Base-by-base conservation (phyloP, 2,888 invertebrate species). In the Protodeltote pygarga region DNA sequence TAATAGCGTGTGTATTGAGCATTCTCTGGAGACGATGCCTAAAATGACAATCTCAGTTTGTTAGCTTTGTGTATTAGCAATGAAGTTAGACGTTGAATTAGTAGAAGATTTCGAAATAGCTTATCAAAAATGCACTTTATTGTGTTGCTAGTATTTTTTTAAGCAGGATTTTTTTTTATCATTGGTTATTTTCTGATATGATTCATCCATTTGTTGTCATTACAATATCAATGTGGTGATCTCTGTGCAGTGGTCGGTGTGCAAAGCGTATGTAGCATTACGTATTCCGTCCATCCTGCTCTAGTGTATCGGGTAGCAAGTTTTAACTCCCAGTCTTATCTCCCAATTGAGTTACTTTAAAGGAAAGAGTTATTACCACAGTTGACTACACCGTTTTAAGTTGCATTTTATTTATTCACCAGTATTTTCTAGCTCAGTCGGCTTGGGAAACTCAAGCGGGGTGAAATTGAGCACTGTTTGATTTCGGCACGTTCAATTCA, bases 401-500 rank as follows among this genome's bases (percentile, higher is more conserved):
- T 23, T 52, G 58, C 34, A 53, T 55, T 66, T 66, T 57, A 70
- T 71, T 58, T 65, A 49, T 64, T 50, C 41, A 24, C 52, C 64
- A 63, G 50, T 57, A 51, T 52, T 63, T 59, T 41, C 47, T 35
- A 46, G 59, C 38, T 54, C 40, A 31, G 41, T 34, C 25, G 21
- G 40, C 39, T 39, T 32, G 23, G 32, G 34, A 50, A 55, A 48
- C 35, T 58, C 13, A 46, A 48, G 39, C 57, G 32, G 45, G 29
- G 55, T 61, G 53, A 48, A 61, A 71, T 67, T 64, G 65, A 68
- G 62, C 65, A 51, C 53, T 63, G 73, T 69, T 69, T 73, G 73
- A 74, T 73, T 73, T 67, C 59, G 58, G 61, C 69, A 72, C 71
- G 68, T 70, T 67, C 71, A 67, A 71, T 74, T 66, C 65, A 69